A percentile compares a stretch with the other conserved stretches of the same genome.
Evolutionary conservation across 1,140 invertebrate species (phyloP).

Genomic region (Neodiprion virginianus): DNA sequence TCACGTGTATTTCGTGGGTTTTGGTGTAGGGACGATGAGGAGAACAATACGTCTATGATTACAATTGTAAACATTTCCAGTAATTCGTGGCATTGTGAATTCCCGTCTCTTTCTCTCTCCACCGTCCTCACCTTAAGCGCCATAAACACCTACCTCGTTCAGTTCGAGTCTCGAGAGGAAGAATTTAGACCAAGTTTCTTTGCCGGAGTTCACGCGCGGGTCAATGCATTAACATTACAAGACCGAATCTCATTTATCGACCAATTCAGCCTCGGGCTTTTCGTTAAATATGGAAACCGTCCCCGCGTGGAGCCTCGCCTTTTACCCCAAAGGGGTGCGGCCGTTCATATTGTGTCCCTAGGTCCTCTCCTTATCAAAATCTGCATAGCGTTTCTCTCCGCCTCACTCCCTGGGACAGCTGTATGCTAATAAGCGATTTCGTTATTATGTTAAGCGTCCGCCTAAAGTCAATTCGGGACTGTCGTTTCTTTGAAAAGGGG

Average conservation of each 20-base stretch:
- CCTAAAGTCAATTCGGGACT: no score
- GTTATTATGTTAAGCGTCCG: neutral
- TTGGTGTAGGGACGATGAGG: neutral
- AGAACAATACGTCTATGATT: constrained; percentile 4
- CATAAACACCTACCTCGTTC: neutral
- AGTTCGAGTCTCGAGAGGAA: no score
- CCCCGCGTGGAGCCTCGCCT: no score
- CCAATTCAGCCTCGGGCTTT: neutral
- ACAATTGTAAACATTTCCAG: constrained; percentile 7
- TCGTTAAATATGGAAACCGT: no score
- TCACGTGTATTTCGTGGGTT: no score
- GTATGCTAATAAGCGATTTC: constrained; percentile 1
- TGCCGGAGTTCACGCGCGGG: neutral
- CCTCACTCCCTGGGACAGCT: neutral
- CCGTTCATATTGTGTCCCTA: no score
- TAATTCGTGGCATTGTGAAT: neutral
- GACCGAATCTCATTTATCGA: constrained; percentile 7
- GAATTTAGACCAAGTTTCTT: no score
- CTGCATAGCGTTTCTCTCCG: neutral
- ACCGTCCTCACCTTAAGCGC: neutral
- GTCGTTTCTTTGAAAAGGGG: no score
- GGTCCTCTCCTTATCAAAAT: neutral
- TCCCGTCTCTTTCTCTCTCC: neutral
- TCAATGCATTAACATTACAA: constrained; percentile 7
- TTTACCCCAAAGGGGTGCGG: no score